phyloP scores from a whole-genome alignment of 1,140 invertebrate genomes.

The Orussus abietinus region DNA sequence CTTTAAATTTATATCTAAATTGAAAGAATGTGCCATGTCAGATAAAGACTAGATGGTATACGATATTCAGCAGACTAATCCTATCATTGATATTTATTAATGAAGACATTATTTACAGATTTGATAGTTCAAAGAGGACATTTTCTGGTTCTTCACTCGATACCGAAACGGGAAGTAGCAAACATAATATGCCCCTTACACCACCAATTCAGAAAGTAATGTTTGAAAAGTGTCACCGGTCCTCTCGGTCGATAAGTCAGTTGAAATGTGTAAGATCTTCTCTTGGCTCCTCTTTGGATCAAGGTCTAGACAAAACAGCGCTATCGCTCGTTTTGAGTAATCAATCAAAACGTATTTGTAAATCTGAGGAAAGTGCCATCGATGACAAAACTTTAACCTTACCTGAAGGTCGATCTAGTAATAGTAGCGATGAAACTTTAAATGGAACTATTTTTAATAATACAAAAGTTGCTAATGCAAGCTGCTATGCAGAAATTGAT shows the following conservation, averaged over 20 bases:
- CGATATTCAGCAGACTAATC: too few species aligned
- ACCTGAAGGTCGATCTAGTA: slow-evolving; percentile 29
- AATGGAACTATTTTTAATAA: slow-evolving; percentile 32
- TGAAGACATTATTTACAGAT: slow-evolving; percentile 33
- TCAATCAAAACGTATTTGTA: slow-evolving; percentile 46
- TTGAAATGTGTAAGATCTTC: slow-evolving; percentile 38
- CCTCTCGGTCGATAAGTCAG: slow-evolving; percentile 40
- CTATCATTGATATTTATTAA: too few species aligned
- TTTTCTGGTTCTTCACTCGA: slow-evolving; percentile 52
- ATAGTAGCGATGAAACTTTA: slow-evolving; percentile 40
- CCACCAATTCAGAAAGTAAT: slow-evolving; percentile 44
- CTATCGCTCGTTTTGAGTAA: slow-evolving; percentile 31
- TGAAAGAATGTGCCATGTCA: too few species aligned
- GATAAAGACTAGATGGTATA: too few species aligned
- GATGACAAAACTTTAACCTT: slow-evolving; percentile 37
- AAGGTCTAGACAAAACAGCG: slow-evolving; percentile 50
- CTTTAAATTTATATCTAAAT: slow-evolving; percentile 6
- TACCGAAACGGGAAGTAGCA: slow-evolving; percentile 36
- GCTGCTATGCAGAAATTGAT: slow-evolving; percentile 10
- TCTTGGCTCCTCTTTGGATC: slow-evolving; percentile 53
- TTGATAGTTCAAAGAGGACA: slow-evolving; percentile 49
- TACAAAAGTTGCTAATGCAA: slow-evolving; percentile 5
- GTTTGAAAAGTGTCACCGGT: slow-evolving; percentile 42
- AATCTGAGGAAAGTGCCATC: slow-evolving; percentile 50
- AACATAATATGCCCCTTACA: slow-evolving; percentile 34